Evolutionary conservation across 2,888 invertebrate species (phyloP).

Genomic region (Clepsis dumicolana): DNA sequence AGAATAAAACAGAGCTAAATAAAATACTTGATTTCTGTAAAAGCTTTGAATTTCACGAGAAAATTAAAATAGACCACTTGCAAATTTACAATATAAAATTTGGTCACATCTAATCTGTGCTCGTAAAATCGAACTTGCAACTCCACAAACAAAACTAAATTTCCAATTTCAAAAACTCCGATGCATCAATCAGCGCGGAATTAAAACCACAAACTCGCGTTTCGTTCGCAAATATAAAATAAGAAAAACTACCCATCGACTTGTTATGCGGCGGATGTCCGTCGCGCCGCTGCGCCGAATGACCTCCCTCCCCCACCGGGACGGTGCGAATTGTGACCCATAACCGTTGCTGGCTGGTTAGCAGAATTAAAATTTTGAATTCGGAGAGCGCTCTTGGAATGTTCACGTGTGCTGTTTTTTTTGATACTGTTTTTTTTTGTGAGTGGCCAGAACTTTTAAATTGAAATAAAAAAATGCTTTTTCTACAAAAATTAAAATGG

Average conservation of each 20-base stretch:
- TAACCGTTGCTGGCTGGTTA: constrained; percentile 54
- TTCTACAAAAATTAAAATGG: too few species aligned
- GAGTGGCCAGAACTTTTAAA: neutral
- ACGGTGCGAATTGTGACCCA: constrained; percentile 84
- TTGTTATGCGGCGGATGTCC: constrained; percentile 87
- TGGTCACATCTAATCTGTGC: too few species aligned
- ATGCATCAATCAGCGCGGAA: constrained; percentile 57
- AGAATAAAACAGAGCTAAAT: too few species aligned
- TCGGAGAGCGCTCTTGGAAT: constrained; percentile 27
- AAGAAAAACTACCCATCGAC: constrained; percentile 81
- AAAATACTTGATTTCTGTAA: too few species aligned
- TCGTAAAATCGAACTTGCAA: neutral
- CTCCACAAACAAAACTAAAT: neutral
- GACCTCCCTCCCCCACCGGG: constrained; percentile 79
- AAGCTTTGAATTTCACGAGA: neutral
- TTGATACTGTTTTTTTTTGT: neutral
- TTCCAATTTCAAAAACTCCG: constrained; percentile 20
- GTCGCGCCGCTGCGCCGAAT: constrained; percentile 86
- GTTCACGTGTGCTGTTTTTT: constrained; percentile 5
- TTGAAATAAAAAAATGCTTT: neutral
- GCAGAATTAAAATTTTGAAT: constrained; percentile 40
- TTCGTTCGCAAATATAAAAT: constrained; percentile 67
- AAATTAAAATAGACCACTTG: neutral
- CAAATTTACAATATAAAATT: too few species aligned
- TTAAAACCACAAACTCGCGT: constrained; percentile 54